Percentiles rank a stretch among this genome's conserved stretches.
These are phyloP conservation scores for Augochlorella aurata DNA, from an alignment of 2,888 invertebrate genomes.

Conservation along the genomic window DNA sequence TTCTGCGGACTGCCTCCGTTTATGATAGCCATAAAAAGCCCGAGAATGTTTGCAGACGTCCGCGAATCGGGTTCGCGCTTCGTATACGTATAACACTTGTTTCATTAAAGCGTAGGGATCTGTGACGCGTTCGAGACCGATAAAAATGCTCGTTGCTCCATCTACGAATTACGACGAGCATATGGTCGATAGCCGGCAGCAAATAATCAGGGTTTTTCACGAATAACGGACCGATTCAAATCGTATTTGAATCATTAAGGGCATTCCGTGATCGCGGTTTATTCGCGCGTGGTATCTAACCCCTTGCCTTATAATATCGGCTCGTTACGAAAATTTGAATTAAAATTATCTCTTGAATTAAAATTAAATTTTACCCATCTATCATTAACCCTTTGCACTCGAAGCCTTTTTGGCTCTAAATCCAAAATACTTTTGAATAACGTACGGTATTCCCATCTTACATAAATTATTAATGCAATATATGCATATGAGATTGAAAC, in stretches of 20 bases:
- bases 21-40: constrained; percentile 25
- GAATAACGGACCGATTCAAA: constrained; percentile 6
- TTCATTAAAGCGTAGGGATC: constrained; percentile 3
- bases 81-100: background rate
- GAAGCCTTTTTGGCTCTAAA: too few relatives aligned
- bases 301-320: too few relatives aligned
- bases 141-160: background rate
- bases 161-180: background rate
- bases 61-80: background rate
- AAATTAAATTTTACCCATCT: too few relatives aligned
- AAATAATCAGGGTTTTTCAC: background rate
- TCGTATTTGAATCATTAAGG: background rate
- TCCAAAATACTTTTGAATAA: too few relatives aligned
- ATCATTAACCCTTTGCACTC: too few relatives aligned
- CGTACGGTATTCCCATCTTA: too few relatives aligned
- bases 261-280: background rate
- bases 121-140: background rate
- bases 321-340: too few relatives aligned
- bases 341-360: too few relatives aligned
- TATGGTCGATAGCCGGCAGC: background rate
- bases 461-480: too few relatives aligned
- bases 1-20: constrained; percentile 4
- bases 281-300: background rate
- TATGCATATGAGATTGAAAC: too few relatives aligned
- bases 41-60: background rate